Percentiles rank a stretch among this genome's conserved stretches.
phyloP scores from a whole-genome alignment of 2,888 invertebrate species.

The Volucella inanis region DNA sequence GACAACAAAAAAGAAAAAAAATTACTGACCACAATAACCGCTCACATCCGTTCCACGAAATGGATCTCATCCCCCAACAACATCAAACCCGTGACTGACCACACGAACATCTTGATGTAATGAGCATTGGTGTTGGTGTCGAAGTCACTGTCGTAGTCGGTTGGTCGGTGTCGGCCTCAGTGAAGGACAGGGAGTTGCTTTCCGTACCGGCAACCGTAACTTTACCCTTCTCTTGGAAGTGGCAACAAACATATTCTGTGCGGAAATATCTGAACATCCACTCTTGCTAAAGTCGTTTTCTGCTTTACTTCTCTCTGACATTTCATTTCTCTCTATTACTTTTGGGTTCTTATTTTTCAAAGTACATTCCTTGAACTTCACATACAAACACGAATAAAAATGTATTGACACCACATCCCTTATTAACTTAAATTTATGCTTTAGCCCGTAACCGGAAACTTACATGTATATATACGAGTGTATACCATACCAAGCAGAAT shows the following conservation, averaged over 20 bases:
- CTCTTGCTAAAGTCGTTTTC: too few relatives aligned
- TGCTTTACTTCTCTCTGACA: too few relatives aligned
- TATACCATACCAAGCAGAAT: slow-evolving; percentile 22
- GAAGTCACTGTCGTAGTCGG: neutral
- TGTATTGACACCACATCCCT: neutral
- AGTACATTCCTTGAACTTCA: neutral
- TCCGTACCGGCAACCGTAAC: neutral
- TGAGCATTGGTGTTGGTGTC: slow-evolving; percentile 24
- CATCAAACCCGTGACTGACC: slow-evolving; percentile 24
- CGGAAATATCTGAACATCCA: neutral
- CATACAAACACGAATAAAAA: too few relatives aligned
- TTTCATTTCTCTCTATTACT: too few relatives aligned
- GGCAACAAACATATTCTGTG: slow-evolving; percentile 44
- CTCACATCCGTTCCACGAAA: slow-evolving; percentile 36
- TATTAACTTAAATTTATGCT: slow-evolving; percentile 37
- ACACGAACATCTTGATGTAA: slow-evolving; percentile 47
- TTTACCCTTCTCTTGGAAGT: slow-evolving; percentile 10
- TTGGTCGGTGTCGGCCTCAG: slow-evolving; percentile 1
- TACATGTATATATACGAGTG: neutral
- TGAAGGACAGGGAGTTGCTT: neutral
- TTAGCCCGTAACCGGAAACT: slow-evolving; percentile 23
- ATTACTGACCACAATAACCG: slow-evolving; percentile 15
- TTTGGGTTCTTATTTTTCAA: neutral
- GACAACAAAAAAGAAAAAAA: neutral
- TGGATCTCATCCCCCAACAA: slow-evolving; percentile 1